Percentiles rank a stretch among this genome's conserved stretches.
phyloP scores from a whole-genome alignment of 2,888 invertebrate genomes.

The Sarcophaga rosellei region DNA sequence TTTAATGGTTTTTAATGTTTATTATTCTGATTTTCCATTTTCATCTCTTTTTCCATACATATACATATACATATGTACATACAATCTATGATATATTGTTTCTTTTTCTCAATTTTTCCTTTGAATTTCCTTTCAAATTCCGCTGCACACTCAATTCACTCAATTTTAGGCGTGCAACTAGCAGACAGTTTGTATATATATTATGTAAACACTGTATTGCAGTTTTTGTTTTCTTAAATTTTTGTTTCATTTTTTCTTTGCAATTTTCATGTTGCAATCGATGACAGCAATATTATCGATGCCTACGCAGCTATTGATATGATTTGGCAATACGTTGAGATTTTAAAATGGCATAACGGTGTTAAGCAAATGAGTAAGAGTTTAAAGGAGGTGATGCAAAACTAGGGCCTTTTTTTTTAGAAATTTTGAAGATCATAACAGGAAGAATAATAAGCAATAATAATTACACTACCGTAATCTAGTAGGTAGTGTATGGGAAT shows the following conservation, averaged over 20 bases:
- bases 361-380: neutral
- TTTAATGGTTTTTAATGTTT: neutral
- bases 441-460: too few species aligned
- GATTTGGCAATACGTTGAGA: conserved; percentile 18
- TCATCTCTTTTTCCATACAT: conserved; percentile 2
- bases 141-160: conserved; percentile 17
- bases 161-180: conserved; percentile 36
- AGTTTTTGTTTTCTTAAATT: conserved; percentile 24
- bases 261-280: conserved; percentile 64
- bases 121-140: conserved; percentile 54
- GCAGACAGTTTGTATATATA: conserved; percentile 6
- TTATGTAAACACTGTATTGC: conserved; percentile 23
- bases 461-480: too few species aligned
- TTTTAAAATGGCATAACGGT: neutral
- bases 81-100: conserved; percentile 20
- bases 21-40: neutral
- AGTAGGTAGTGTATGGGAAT: too few species aligned
- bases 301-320: conserved; percentile 59
- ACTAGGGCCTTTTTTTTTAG: neutral
- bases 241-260: conserved; percentile 41
- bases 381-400: neutral
- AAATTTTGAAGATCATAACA: too few species aligned
- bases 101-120: neutral
- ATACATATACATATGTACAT: neutral
- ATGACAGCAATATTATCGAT: conserved; percentile 59